Conservation (phyloP, 1,140 invertebrate species). For the Tetramorium parvispinum region DNA sequence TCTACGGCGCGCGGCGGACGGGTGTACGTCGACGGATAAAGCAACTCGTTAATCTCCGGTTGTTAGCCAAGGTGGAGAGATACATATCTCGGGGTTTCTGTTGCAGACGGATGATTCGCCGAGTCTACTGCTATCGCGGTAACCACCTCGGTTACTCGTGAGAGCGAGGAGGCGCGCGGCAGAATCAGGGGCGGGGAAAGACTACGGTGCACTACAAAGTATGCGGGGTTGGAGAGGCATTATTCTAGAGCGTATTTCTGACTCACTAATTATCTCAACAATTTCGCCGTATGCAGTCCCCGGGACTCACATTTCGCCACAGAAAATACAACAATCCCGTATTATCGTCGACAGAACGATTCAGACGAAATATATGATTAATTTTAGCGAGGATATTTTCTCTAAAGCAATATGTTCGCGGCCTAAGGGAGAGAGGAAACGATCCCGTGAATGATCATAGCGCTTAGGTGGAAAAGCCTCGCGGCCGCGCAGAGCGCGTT, state of each 20-base stretch:
- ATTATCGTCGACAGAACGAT: not conserved
- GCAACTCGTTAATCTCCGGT: slow-evolving; percentile 84
- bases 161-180: slow-evolving; percentile 16
- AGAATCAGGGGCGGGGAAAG: not conserved
- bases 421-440: not conserved
- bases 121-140: slow-evolving; percentile 62
- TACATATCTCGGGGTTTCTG: slow-evolving; percentile 83
- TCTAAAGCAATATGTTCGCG: not conserved
- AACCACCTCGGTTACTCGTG: slow-evolving; percentile 41
- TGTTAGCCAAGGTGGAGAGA: slow-evolving; percentile 82
- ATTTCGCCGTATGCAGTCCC: not conserved
- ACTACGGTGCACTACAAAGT: not conserved
- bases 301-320: not conserved
- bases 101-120: slow-evolving; percentile 83
- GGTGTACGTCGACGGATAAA: slow-evolving; percentile 78
- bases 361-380: not conserved
- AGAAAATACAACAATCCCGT: not conserved
- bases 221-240: not conserved
- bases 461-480: slow-evolving; percentile 52
- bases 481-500: slow-evolving; percentile 26
- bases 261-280: slow-evolving; percentile 11
- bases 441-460: not conserved
- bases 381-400: slow-evolving; percentile 1
- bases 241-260: not conserved
- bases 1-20: slow-evolving; percentile 33